These are phyloP conservation scores for Melanotaenia nigrans DNA, from an alignment of 2,797 vertebrate genomes.

Conservation along the genomic window DNA sequence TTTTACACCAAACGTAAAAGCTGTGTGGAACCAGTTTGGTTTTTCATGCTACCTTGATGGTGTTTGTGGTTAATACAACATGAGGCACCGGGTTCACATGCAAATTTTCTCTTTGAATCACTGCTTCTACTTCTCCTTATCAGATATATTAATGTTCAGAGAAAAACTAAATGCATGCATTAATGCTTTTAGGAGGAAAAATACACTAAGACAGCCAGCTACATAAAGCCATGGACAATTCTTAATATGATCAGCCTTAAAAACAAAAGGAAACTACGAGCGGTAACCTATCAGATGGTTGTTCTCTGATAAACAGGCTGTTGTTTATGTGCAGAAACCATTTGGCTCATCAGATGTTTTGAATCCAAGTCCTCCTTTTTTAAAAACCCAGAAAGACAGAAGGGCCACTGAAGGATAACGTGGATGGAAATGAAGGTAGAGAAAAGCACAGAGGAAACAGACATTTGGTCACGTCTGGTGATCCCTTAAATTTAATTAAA, in stretches of 20 bases:
- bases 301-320: constrained; percentile 10
- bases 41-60: background rate
- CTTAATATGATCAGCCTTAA: constrained; percentile 8
- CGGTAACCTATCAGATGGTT: background rate
- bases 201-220: background rate
- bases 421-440: constrained; percentile 28
- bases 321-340: constrained; percentile 33
- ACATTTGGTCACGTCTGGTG: constrained; percentile 22
- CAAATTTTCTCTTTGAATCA: background rate
- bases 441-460: constrained; percentile 12
- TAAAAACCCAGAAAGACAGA: background rate
- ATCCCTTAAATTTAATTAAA: constrained; percentile 67
- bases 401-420: constrained; percentile 14
- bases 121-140: background rate
- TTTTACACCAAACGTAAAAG: background rate
- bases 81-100: background rate
- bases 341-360: constrained; percentile 28
- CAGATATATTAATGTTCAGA: constrained; percentile 3
- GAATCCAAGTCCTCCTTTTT: constrained; percentile 25
- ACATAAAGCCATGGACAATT: background rate
- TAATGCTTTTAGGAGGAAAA: background rate
- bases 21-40: background rate
- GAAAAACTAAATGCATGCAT: background rate
- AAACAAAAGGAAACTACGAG: background rate
- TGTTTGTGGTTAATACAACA: background rate